phyloP scores from a whole-genome alignment of 64 coral and sea anemone species.

The Porites australiensis region DNA sequence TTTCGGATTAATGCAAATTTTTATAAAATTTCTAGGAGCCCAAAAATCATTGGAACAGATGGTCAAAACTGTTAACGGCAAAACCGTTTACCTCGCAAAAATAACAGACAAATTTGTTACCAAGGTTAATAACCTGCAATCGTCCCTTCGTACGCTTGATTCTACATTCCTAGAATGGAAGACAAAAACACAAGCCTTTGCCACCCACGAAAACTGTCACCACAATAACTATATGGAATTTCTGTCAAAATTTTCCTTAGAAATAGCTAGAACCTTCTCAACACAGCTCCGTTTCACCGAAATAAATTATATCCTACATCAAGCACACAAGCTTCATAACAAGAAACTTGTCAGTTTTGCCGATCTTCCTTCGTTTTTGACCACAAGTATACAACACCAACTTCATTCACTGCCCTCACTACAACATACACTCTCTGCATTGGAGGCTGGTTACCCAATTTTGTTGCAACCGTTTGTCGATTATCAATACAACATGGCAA shows the following conservation, averaged over 20 bases:
- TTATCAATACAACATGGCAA: not conserved
- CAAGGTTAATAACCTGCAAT: not conserved
- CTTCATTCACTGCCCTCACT: not conserved
- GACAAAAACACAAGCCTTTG: not conserved
- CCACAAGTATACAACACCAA: not conserved
- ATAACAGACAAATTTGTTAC: not conserved
- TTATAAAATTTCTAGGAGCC: not conserved
- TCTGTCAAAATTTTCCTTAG: not conserved
- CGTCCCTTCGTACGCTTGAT: not conserved
- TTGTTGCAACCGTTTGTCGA: not conserved
- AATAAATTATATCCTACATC: slow-evolving; percentile 1
- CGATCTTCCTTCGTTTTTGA: not conserved
- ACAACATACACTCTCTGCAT: not conserved
- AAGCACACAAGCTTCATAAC: not conserved
- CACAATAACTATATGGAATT: not conserved
- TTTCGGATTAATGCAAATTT: not conserved
- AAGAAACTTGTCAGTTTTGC: not conserved
- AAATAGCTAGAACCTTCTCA: not conserved
- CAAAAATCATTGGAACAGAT: not conserved
- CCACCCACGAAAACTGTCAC: not conserved
- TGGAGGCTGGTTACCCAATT: not conserved
- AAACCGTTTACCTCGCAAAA: slow-evolving; percentile 13
- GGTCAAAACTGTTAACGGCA: not conserved
- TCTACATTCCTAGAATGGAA: not conserved
- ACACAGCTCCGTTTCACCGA: not conserved